phyloP scores from a whole-genome alignment of 2,113 vertebrate species.

The Megaptera novaeangliae region DNA sequence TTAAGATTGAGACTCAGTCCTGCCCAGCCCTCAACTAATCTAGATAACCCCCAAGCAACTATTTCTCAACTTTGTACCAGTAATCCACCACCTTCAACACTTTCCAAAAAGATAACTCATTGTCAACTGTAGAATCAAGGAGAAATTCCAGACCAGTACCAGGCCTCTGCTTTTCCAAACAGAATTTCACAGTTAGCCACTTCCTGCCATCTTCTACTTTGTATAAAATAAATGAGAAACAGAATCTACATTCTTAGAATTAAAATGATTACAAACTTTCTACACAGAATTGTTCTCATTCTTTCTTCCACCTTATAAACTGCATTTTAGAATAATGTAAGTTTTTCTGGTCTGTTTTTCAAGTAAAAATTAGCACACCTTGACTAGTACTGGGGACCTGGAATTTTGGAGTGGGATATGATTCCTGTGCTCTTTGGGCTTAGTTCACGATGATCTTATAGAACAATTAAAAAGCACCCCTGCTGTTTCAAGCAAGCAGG shows the following conservation, averaged over 20 bases:
- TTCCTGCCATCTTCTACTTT: not conserved
- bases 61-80: not conserved
- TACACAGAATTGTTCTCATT: not conserved
- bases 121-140: not conserved
- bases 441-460: not conserved
- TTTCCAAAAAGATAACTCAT: not conserved
- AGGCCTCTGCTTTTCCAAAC: not conserved
- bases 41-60: not conserved
- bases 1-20: not conserved
- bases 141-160: not conserved
- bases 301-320: not conserved
- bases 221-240: not conserved
- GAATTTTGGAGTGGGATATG: not conserved
- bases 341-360: not conserved
- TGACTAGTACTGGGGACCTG: not conserved
- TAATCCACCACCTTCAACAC: not conserved
- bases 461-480: not conserved
- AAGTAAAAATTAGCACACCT: not conserved
- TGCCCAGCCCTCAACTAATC: not conserved
- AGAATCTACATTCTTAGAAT: not conserved
- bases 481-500: not conserved
- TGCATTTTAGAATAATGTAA: not conserved
- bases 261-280: not conserved
- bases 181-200: not conserved
- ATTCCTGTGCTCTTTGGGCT: not conserved